Evolutionary conservation across 2,113 vertebrate species (phyloP).

Genomic region (Girardinichthys multiradiatus): DNA sequence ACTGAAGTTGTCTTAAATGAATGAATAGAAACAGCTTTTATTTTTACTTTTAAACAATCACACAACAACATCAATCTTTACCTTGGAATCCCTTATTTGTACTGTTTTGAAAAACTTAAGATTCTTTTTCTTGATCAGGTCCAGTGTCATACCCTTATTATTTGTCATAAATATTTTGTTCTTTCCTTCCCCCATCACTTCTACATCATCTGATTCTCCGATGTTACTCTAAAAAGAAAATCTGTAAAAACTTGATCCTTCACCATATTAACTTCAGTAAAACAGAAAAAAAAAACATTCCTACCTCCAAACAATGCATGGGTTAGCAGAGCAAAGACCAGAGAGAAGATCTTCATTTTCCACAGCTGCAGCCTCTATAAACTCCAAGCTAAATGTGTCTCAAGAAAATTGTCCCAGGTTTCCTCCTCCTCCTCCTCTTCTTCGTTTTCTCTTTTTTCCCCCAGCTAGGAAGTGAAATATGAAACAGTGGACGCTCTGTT

Average conservation of each 20-base stretch:
- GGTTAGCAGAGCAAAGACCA: slow-evolving; percentile 75
- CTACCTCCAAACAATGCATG: slow-evolving; percentile 76
- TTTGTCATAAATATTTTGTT: background rate
- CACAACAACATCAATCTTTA: slow-evolving; percentile 31
- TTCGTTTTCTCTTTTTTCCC: slow-evolving; percentile 9
- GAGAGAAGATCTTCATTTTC: slow-evolving; percentile 82
- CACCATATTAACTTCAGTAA: slow-evolving; percentile 18
- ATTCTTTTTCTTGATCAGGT: too few species aligned
- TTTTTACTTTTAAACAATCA: slow-evolving; percentile 12
- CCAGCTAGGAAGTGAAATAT: slow-evolving; percentile 71
- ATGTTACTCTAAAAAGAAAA: background rate
- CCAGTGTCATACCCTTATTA: background rate
- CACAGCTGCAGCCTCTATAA: slow-evolving; percentile 77
- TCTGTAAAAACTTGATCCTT: background rate
- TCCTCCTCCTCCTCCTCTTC: slow-evolving; percentile 16
- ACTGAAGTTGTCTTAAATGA: background rate
- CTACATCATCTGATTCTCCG: background rate
- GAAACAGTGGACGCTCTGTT: slow-evolving; percentile 74
- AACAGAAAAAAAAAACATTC: slow-evolving; percentile 38
- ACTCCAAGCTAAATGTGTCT: slow-evolving; percentile 59
- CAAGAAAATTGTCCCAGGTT: slow-evolving; percentile 57
- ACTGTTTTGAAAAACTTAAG: background rate
- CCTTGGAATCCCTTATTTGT: slow-evolving; percentile 9
- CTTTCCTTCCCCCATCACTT: slow-evolving; percentile 1
- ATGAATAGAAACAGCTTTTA: background rate